phyloP scores from a whole-genome alignment of 1,140 invertebrate species.

The Colletes latitarsis region DNA sequence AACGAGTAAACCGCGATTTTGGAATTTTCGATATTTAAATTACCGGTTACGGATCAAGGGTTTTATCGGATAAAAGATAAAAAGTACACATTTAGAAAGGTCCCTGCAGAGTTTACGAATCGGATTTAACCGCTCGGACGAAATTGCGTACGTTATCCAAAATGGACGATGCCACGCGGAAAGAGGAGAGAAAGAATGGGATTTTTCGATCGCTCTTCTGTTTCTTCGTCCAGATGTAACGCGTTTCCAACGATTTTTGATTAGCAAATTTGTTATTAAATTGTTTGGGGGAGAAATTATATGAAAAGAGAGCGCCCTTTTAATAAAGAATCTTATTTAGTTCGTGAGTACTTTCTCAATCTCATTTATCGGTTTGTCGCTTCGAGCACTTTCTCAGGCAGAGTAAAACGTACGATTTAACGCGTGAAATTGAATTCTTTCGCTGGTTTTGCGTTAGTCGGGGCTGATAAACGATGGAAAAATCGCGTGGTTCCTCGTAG shows the following conservation, averaged over 20 bases:
- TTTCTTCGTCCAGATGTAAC: not conserved
- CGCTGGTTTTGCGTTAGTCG: not conserved
- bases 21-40: constrained; percentile 13
- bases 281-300: too few species aligned
- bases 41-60: constrained; percentile 28
- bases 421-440: not conserved
- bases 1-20: constrained; percentile 10
- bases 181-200: not conserved
- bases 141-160: not conserved
- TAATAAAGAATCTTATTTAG: not conserved
- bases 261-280: too few species aligned
- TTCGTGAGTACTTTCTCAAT: not conserved
- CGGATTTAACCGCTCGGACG: not conserved
- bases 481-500: constrained; percentile 1
- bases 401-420: too few species aligned
- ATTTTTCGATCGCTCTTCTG: not conserved
- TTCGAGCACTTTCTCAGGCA: too few species aligned
- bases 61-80: constrained; percentile 11
- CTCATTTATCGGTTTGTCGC: too few species aligned
- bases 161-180: not conserved
- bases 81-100: constrained; percentile 1
- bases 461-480: too few species aligned
- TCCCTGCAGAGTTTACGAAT: constrained; percentile 11
- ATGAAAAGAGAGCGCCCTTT: too few species aligned
- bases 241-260: not conserved